Percentiles rank a stretch among this genome's conserved stretches.
phyloP scores from a whole-genome alignment of 2,797 vertebrate genomes.

The Acropternis orthonyx region DNA sequence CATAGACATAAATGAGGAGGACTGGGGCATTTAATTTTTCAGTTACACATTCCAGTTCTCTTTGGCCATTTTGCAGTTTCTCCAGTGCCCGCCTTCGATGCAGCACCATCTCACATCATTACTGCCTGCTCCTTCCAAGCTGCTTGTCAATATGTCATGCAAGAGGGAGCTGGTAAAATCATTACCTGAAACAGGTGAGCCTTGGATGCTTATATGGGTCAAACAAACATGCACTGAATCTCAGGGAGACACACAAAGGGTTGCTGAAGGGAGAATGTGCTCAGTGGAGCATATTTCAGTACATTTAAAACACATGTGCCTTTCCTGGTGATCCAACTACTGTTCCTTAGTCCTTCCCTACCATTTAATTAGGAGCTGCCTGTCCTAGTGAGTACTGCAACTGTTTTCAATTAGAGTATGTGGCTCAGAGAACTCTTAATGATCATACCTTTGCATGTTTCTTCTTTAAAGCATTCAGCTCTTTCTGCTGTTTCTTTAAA shows the following conservation, averaged over 20 bases:
- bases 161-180: background rate
- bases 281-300: background rate
- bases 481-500: conserved; percentile 98
- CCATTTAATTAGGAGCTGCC: background rate
- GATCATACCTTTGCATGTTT: conserved; percentile 91
- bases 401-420: background rate
- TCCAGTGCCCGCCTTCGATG: background rate
- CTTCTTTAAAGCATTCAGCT: conserved; percentile 92
- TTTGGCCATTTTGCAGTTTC: background rate
- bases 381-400: background rate
- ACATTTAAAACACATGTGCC: background rate
- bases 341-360: background rate
- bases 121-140: background rate
- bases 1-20: background rate
- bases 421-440: background rate
- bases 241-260: background rate
- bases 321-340: background rate
- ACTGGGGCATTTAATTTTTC: background rate
- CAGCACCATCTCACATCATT: background rate
- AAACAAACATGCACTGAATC: background rate
- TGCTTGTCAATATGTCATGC: background rate
- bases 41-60: background rate
- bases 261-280: background rate
- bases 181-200: background rate
- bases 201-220: background rate